Evolutionary conservation across 2,797 vertebrate genomes (phyloP).

Genomic region (Pteronotus mesoamericanus): DNA sequence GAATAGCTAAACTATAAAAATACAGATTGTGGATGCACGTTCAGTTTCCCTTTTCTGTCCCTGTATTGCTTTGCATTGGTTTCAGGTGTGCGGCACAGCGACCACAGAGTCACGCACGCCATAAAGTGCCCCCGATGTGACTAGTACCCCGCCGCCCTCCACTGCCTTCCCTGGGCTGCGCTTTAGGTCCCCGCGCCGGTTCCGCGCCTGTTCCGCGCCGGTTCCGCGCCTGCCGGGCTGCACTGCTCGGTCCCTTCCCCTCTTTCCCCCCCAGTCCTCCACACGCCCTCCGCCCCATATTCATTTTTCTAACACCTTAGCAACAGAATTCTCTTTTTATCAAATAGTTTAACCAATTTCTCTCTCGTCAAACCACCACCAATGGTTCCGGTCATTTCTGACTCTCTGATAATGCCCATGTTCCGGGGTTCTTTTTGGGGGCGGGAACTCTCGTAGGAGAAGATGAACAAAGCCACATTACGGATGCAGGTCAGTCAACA

Average conservation of each 20-base stretch:
- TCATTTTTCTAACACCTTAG: background rate
- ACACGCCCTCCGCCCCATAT: background rate
- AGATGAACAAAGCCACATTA: background rate
- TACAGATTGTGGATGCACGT: background rate
- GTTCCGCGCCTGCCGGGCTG: rapidly evolving
- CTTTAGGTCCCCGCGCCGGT: no score
- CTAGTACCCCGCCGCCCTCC: no score
- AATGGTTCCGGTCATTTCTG: background rate
- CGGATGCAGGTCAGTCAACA: background rate
- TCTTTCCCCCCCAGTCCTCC: background rate
- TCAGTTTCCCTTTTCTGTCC: background rate
- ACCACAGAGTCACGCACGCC: background rate
- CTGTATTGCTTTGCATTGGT: background rate
- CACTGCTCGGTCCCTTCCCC: background rate
- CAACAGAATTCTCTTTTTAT: background rate
- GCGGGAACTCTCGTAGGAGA: background rate
- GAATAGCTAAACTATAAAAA: background rate
- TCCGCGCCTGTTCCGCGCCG: no score
- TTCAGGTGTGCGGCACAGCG: background rate
- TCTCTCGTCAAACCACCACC: background rate
- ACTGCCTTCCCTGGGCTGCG: rapidly evolving
- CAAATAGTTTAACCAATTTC: background rate
- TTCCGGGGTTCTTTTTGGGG: background rate
- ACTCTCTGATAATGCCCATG: background rate
- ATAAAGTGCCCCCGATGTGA: background rate